Conservation (phyloP, 2,888 invertebrate genomes). For the Toxonevra muliebris region DNA sequence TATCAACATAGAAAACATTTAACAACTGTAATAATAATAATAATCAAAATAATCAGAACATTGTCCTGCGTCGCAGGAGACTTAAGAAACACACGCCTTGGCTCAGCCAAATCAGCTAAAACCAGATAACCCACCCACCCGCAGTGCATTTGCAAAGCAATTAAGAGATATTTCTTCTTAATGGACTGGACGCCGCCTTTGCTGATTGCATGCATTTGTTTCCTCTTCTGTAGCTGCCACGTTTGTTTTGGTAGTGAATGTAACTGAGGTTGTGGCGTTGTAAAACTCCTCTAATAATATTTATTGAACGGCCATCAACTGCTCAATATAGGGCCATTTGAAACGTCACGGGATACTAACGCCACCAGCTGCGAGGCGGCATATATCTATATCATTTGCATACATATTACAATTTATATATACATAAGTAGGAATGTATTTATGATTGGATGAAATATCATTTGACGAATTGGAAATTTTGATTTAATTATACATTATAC, state of each 20-base stretch:
- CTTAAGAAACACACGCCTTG: background rate
- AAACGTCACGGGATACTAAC: slow-evolving; percentile 59
- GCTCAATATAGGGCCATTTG: slow-evolving; percentile 55
- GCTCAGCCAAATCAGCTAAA: slow-evolving; percentile 4
- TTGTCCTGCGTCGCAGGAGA: slow-evolving; percentile 3
- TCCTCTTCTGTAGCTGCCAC: slow-evolving; percentile 37
- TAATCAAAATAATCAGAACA: slow-evolving; percentile 1
- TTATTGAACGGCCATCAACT: slow-evolving; percentile 44
- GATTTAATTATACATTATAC: too few species aligned
- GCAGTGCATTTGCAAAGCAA: slow-evolving; percentile 63
- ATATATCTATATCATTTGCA: slow-evolving; percentile 31
- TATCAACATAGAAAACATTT: background rate
- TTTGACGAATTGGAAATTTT: too few species aligned
- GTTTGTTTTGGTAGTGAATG: background rate
- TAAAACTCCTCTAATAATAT: background rate
- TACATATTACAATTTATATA: background rate
- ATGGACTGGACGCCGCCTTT: slow-evolving; percentile 63
- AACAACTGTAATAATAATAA: too few species aligned
- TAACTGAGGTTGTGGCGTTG: background rate
- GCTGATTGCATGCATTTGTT: slow-evolving; percentile 61
- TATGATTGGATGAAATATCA: too few species aligned
- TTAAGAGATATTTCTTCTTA: slow-evolving; percentile 65
- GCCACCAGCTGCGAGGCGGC: slow-evolving; percentile 56
- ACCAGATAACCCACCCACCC: slow-evolving; percentile 44
- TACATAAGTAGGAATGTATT: too few species aligned